Evolutionary conservation across 2,888 invertebrate genomes (phyloP).

Genomic region (Melolontha melolontha): DNA sequence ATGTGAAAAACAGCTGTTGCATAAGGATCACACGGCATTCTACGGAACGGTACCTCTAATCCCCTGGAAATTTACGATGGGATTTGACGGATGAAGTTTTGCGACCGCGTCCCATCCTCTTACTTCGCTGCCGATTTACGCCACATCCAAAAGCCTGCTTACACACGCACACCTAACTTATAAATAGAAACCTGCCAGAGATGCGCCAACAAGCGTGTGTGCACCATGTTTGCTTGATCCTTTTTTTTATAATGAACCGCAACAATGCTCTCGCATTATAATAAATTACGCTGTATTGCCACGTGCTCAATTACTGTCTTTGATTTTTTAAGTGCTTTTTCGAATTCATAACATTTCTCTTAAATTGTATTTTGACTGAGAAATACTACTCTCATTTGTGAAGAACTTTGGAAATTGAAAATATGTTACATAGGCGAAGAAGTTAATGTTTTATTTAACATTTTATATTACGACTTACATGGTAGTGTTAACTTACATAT

Average conservation of each 20-base stretch:
- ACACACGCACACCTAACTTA: no score
- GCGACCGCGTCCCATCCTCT: no score
- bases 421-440: no score
- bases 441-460: no score
- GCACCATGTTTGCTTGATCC: conserved; percentile 16
- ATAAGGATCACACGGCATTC: conserved; percentile 36
- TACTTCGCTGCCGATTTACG: no score
- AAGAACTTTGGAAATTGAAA: no score
- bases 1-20: conserved; percentile 47
- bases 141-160: no score
- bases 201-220: conserved; percentile 1
- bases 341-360: conserved; percentile 11
- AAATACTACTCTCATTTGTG: no score
- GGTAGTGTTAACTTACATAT: no score
- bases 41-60: conserved; percentile 16
- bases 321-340: conserved; percentile 27
- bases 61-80: conserved; percentile 23
- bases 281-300: conserved; percentile 15
- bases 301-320: conserved; percentile 9
- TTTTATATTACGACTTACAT: no score
- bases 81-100: conserved; percentile 22
- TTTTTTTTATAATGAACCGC: conserved; percentile 19
- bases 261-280: conserved; percentile 17
- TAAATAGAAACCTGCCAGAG: no score
- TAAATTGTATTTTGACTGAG: conserved; percentile 15